Conservation (phyloP, 2,113 vertebrate genomes). For the Sitta europaea region DNA sequence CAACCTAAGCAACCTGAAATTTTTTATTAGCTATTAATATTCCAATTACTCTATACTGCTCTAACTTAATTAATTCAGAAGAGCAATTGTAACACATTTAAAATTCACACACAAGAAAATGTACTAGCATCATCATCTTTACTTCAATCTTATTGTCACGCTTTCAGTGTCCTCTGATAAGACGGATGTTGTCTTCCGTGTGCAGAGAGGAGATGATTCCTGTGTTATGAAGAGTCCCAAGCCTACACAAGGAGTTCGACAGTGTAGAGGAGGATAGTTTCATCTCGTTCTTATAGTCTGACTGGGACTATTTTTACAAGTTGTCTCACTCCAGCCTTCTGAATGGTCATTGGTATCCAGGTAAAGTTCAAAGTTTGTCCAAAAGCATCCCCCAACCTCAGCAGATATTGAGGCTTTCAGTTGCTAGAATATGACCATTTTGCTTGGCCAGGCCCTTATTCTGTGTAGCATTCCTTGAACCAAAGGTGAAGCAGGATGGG, state of each 20-base stretch:
- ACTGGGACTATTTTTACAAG: not conserved
- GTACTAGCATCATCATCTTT: not conserved
- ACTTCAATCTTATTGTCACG: not conserved
- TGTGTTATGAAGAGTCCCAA: not conserved
- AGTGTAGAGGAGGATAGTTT: fast-evolving
- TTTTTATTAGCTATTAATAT: not conserved
- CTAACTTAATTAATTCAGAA: not conserved
- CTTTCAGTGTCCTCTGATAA: not conserved
- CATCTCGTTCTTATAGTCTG: not conserved
- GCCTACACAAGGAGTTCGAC: not conserved
- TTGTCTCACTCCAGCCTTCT: not conserved
- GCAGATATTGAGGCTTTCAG: fast-evolving
- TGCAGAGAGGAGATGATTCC: not conserved
- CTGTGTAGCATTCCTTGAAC: not conserved
- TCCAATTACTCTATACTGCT: not conserved
- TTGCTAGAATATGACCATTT: not conserved
- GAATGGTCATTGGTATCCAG: not conserved
- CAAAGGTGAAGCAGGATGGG: not conserved
- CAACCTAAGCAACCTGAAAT: not conserved
- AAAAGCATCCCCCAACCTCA: fast-evolving
- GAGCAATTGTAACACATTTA: not conserved
- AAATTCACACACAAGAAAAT: not conserved
- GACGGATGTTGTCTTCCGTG: fast-evolving
- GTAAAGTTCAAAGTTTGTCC: not conserved
- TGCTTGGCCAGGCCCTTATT: not conserved